These are phyloP conservation scores for Agrotis segetum DNA, from an alignment of 2,888 invertebrate species.

Conservation along the genomic window DNA sequence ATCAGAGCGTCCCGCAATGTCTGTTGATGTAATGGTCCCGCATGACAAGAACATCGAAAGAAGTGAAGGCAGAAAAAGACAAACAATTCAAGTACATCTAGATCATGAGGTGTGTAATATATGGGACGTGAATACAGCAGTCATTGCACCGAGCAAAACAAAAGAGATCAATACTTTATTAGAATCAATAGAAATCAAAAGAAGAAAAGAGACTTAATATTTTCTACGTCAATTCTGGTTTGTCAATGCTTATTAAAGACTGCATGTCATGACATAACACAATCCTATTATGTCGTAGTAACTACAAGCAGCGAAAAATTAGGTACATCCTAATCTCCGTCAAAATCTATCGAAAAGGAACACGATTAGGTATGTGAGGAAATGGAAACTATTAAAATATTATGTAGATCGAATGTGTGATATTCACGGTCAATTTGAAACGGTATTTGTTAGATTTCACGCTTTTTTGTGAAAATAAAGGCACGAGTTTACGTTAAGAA, in stretches of 20 bases:
- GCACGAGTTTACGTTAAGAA: neutral
- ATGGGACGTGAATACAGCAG: too few species aligned
- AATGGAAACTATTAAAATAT: constrained; percentile 37
- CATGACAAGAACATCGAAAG: too few species aligned
- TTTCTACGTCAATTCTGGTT: neutral
- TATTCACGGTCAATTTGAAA: constrained; percentile 51
- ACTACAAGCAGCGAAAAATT: neutral
- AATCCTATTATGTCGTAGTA: neutral
- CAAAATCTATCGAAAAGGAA: constrained; percentile 15
- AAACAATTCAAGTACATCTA: too few species aligned
- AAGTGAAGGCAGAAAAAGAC: too few species aligned
- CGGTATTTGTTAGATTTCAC: constrained; percentile 36
- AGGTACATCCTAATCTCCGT: neutral
- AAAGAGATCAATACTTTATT: too few species aligned
- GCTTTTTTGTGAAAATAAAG: constrained; percentile 4
- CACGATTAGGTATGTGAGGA: constrained; percentile 8
- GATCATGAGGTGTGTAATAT: too few species aligned
- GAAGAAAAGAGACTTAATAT: too few species aligned
- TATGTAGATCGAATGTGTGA: constrained; percentile 39
- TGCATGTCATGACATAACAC: neutral
- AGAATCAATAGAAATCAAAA: too few species aligned
- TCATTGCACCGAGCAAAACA: too few species aligned
- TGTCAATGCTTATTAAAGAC: neutral
- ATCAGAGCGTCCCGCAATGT: too few species aligned
- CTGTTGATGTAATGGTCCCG: too few species aligned